Base-by-base conservation (phyloP, 1,140 invertebrate species). In the Aphis gossypii region DNA sequence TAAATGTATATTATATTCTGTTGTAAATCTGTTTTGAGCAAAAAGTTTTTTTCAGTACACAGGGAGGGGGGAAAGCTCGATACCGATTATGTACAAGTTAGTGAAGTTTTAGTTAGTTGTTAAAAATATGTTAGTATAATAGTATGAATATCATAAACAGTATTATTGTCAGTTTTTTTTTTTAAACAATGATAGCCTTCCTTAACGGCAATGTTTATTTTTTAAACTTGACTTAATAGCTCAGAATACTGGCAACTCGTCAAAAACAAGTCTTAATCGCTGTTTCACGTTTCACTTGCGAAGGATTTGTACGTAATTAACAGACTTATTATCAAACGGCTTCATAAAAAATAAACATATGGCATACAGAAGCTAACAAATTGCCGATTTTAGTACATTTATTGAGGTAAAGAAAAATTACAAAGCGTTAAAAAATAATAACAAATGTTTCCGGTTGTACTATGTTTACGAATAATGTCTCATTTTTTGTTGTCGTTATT, bases 61-160 rank as follows among this genome's bases (percentile, higher is more conserved):
- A 0, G 51, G 51, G n/a, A 54, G 2, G 35, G n/a, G n/a, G 48
- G 6, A 56, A 89, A 89, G 8, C 88, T 56, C 9, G 38, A 89
- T 20, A n/a, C 25, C 51, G 88, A 89, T 56, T 89, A 89, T 56
- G 23, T 14, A 41, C 35, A 56, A 89, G 46, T 51, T 51, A 51
- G 48, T 51, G 48, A 51, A 51, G 48, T 88, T 88, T 88, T 41
- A 54, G 88, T 56, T 23, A 51, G 35, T 30, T 38, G 51, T 89
- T 89, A 89, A 89, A 89, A 56, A 89, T 56, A 89, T 56, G 88
- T 89, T 89, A 88, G 86, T 1, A 88, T 41, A 18, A 88, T 89
- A 88, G 86, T 1, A 88, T 41, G 30, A 88, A 51, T 87, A 87
- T 87, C 46, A 51, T 89, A 89, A 89, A 54, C 48, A 41, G n/a